Evolutionary conservation across 2,888 invertebrate species (phyloP), one percentile per base, ranked within the genome.

Genomic region (Drosophila kambysellisi): DNA sequence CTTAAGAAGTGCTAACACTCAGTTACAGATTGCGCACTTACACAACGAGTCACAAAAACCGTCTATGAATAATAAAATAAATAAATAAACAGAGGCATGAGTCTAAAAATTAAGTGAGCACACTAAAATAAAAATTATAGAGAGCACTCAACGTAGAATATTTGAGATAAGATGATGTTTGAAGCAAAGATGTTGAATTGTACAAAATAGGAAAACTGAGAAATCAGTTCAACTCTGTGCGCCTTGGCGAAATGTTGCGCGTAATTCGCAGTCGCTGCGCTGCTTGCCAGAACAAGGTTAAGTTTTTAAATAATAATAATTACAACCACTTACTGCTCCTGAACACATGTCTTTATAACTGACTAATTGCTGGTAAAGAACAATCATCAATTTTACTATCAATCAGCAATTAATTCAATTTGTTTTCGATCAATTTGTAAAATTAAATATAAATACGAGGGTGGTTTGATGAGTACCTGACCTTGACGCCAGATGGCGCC

Each of bases 211-310:
- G 33, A 35, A 52, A 43, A 29, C 46, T 70, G 37, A 35, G 48
- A 64, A 74, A 64, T 78, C 72, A 79, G 78, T 79, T 69, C 35
- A 37, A 33, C 33, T 72, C 57, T 29, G 9, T 11, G 20, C 56
- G 68, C 48, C 61, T 61, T 20, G 29, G 9, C 12, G 69, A 63
- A 53, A 76, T 79, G 66, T 72, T 69, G 3, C 78, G 68, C n/a
- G 25, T 50, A 41, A 53, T 72, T 33, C 39, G 66, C 54, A 60
- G 2, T 57, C 57, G 66, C 29, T 72, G 72, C 37, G 41, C 48
- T 12, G 60, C 50, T 12, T 75, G 57, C 43, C 68, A 63, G 43
- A 72, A 66, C 20, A 66, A 69, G 78, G 78, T 78, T 53, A 48
- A 62, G 12, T 50, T 29, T 35, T 43, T 30, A 46, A 20, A 6